A percentile compares a stretch with the other conserved stretches of the same genome.
phyloP scores from a whole-genome alignment of 2,113 vertebrate species.

The Onychostoma macrolepis region DNA sequence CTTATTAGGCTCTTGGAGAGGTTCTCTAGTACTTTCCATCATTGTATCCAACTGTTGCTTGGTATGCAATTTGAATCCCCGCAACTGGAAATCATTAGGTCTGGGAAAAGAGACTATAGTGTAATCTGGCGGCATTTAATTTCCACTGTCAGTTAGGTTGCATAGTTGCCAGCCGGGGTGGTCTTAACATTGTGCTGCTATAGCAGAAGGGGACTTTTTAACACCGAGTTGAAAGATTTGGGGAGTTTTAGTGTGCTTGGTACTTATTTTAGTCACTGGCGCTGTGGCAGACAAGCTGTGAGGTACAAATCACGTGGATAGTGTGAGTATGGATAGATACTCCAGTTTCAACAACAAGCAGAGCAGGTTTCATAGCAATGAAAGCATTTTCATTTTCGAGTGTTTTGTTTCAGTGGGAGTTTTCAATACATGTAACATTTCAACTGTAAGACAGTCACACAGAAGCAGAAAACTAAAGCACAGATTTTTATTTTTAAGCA shows the following conservation, averaged over 20 bases:
- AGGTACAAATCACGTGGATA: neutral
- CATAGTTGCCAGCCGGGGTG: slow-evolving; percentile 32
- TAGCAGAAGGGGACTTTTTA: slow-evolving; percentile 17
- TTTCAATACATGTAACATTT: neutral
- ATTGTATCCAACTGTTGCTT: slow-evolving; percentile 17
- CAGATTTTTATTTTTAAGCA: neutral
- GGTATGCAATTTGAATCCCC: slow-evolving; percentile 16
- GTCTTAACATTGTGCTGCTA: slow-evolving; percentile 29
- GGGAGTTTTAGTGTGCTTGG: neutral
- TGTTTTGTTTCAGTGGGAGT: neutral
- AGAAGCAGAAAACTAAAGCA: neutral
- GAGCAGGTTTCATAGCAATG: neutral
- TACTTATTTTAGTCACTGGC: slow-evolving; percentile 19
- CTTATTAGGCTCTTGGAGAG: slow-evolving; percentile 22
- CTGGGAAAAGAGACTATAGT: slow-evolving; percentile 28
- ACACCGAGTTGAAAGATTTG: slow-evolving; percentile 11
- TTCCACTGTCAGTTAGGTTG: slow-evolving; percentile 26
- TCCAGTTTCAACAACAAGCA: neutral
- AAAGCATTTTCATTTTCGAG: neutral
- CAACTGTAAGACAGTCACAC: neutral
- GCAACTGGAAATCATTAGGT: slow-evolving; percentile 56
- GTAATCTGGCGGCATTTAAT: slow-evolving; percentile 29
- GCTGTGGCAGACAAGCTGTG: neutral
- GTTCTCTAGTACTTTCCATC: slow-evolving; percentile 41
- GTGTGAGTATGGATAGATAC: no score